Percentiles rank a stretch among this genome's conserved stretches.
These are phyloP conservation scores for Lucilia cuprina DNA, from an alignment of 1,140 invertebrate genomes.

Conservation along the genomic window DNA sequence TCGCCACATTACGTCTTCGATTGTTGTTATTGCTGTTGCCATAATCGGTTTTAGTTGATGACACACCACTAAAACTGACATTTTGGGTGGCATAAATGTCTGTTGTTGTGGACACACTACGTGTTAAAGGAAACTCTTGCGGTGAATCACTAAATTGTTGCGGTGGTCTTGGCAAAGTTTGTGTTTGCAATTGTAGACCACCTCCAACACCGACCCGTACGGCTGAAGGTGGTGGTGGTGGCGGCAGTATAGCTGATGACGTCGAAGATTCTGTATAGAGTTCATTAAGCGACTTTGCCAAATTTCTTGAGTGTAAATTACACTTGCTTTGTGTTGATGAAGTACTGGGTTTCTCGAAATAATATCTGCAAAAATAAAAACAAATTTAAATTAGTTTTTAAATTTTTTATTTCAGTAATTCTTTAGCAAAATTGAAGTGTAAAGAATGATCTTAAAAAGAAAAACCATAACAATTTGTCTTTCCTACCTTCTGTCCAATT, in stretches of 20 bases:
- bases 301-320: constrained; percentile 55
- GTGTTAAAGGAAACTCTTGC: constrained; percentile 57
- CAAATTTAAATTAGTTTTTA: neutral
- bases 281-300: constrained; percentile 60
- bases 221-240: constrained; percentile 33
- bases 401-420: neutral
- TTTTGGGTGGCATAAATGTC: constrained; percentile 49
- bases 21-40: neutral
- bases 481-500: constrained; percentile 35
- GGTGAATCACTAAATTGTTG: constrained; percentile 52
- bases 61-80: constrained; percentile 10
- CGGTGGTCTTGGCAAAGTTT: constrained; percentile 18
- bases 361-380: constrained; percentile 46
- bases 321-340: constrained; percentile 42
- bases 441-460: neutral
- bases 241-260: neutral
- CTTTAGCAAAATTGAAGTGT: neutral
- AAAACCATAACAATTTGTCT: neutral
- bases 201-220: constrained; percentile 28
- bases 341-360: constrained; percentile 53
- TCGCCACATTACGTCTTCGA: constrained; percentile 46
- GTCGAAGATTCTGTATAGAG: constrained; percentile 49
- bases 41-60: neutral
- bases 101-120: constrained; percentile 59
- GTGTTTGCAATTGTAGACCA: neutral